Evolutionary conservation across 2,113 vertebrate genomes (phyloP), one percentile per base, ranked within the genome.

Genomic region (Scalopus aquaticus): DNA sequence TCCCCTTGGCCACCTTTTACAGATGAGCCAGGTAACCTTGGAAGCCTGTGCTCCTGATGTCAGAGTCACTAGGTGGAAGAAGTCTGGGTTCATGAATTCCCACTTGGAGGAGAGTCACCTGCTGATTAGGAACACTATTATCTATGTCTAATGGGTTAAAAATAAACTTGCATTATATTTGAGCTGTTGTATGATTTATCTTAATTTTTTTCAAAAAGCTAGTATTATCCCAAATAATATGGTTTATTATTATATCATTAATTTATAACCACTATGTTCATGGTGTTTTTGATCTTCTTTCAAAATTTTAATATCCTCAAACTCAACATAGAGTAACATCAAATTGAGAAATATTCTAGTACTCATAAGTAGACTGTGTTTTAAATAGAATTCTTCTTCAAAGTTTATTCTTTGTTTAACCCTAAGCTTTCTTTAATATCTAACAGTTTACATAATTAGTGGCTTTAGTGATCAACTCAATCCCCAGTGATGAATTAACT

Each of bases 371-470:
- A 89, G 6, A 39, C 60, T 90, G 76, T 0, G 81, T 49, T 58
- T 92, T 76, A 67, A 64, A 26, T 64, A 81, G 81, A 83, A 54
- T 39, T 44, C 12, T 26, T 54, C 67, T 89, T 90, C 39, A 84
- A 62, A 94, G 30, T 80, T 83, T 92, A 86, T 83, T 64, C 12
- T 84, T 85, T 85, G 64, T 28, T 56, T 60, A 87, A 87, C 64
- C 28, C 22, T 90, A 86, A 90, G n/a, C 17, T 74, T 93, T 46
- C 42, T 93, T 88, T 79, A 90, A 90, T 6, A 78, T 19, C 62
- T 78, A 78, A 80, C 20, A 56, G 60, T 84, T 86, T 81, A 82
- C 12, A 32, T 67, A 77, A 72, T 56, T 86, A 86, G 35, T 64
- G 12, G 3, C 19, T 30, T 70, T 72, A 44, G 13, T 90, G 64